Base-by-base conservation (phyloP, 1,140 invertebrate genomes). In the Papilio helenus region DNA sequence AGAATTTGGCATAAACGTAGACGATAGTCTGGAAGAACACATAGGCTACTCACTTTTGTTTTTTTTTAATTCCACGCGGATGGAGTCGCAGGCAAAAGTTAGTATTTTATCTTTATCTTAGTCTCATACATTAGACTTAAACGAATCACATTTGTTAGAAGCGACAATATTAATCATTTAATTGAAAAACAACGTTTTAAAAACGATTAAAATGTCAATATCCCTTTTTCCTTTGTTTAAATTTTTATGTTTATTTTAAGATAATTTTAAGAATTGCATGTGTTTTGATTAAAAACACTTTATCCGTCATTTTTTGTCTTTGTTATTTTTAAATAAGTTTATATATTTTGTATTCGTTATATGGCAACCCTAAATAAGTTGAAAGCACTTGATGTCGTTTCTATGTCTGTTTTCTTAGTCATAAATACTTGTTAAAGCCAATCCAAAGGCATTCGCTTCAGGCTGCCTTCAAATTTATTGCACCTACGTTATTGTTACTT, bases 391-490 rank as follows among this genome's bases (percentile, higher is more conserved):
- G 81, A 83, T 86, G 76, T 80, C 79, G 81, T 79, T 79, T 80
- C 72, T 68, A 73, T 29, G 34, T 20, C 78, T 84, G 85, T 87
- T 83, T 81, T 81, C 68, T 55, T 39, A 79, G 78, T 73, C 68
- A 87, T 92, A 90, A 88, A 89, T 92, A 90, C 86, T 92, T 87
- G 91, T 92, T 92, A 92, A 80, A 72, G 72, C 61, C 84, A 82
- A 88, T 84, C 83, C 74, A 14, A 55, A 58, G 44, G 23, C 77
- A 49, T 78, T 80, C 79, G 88, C 88, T 86, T 49, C 55, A 65
- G 86, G 87, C 86, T 76, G 68, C 80, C 39, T 61, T 71, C 55
- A 29, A 79, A 86, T 86, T 86, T 86, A 84, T 85, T 58, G 46
- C 80, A 74, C 81, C 76, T 55, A 51, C 76, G 61, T 16, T 82